phyloP scores from a whole-genome alignment of 2,888 invertebrate genomes.

The Deilephila porcellus region DNA sequence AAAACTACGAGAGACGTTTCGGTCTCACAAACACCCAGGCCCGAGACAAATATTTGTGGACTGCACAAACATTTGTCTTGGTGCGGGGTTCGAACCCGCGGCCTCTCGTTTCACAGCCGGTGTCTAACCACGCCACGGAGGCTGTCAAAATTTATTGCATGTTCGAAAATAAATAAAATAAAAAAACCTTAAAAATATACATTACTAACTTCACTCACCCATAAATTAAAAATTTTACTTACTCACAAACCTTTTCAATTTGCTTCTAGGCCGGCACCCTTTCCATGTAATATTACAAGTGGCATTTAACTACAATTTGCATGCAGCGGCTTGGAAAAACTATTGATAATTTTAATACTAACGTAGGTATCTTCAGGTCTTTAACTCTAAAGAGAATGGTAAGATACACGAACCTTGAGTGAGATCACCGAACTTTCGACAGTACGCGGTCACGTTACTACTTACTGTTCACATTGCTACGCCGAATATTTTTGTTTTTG shows the following conservation, averaged over 20 bases:
- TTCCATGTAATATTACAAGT: conserved; percentile 58
- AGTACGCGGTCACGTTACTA: background rate
- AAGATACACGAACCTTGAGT: conserved; percentile 5
- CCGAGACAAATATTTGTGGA: too few species aligned
- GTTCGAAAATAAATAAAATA: too few species aligned
- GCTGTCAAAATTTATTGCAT: too few species aligned
- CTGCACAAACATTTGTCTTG: too few species aligned
- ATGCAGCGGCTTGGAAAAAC: conserved; percentile 53
- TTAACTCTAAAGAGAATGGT: conserved; percentile 13
- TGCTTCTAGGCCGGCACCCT: conserved; percentile 57
- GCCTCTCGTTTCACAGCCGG: too few species aligned
- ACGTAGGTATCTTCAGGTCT: conserved; percentile 22
- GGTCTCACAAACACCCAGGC: too few species aligned
- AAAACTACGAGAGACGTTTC: too few species aligned
- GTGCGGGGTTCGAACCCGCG: too few species aligned
- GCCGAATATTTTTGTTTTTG: too few species aligned
- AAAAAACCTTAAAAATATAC: too few species aligned
- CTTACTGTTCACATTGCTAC: too few species aligned
- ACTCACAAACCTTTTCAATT: conserved; percentile 9
- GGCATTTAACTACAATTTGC: conserved; percentile 64
- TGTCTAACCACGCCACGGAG: too few species aligned
- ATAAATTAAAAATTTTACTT: conserved; percentile 9
- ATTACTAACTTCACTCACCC: background rate
- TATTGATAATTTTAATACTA: conserved; percentile 14
- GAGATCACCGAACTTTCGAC: conserved; percentile 25